Evolutionary conservation across 2,797 vertebrate species (phyloP), one percentile per base, ranked within the genome.

Genomic region (Saxicola maurus): DNA sequence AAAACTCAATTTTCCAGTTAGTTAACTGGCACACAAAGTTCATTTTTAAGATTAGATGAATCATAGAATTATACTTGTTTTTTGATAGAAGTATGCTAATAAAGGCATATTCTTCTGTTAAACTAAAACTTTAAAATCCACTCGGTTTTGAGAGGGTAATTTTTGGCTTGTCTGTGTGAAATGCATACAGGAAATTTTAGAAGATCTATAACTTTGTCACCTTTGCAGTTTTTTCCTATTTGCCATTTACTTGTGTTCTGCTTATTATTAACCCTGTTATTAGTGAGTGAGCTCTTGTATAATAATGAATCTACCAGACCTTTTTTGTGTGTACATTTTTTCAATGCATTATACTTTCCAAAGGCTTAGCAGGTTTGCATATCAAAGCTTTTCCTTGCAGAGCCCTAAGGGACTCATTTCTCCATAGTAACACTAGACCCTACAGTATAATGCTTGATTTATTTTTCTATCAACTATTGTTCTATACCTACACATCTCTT

Each of bases 401-500:
- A 68, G 52, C 78, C 86, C 65, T 92, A 81, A 93, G 92, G 90
- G 66, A 94, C 82, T 95, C 46, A 95, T 96, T 96, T 96, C 91
- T 95, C 88, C 92, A 69, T 64, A 89, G 88, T 90, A 93, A 94
- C 86, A 82, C 46, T 69, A 93, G 88, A 89, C 67, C 80, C 61
- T 87, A 83, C 55, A 86, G 77, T 88, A 86, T 66, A 94, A 95
- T 87, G 83, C 71, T 95, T 96, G 87, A 86, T 82, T 95, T 95
- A 86, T 90, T 97, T 96, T 96, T 90, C 79, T 88, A 92, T 95
- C 94, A 94, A 69, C 51, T 87, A 82, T 91, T 94, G 56, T 93
- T 94, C 91, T 89, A 59, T 74, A 90, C 84, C 73, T 91, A n/a
- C 82, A 65, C 13, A 48, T 56, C 46, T 51, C 48, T 94, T 96